Conservation (phyloP, 2,797 vertebrate species). For the Monodelphis domestica region DNA sequence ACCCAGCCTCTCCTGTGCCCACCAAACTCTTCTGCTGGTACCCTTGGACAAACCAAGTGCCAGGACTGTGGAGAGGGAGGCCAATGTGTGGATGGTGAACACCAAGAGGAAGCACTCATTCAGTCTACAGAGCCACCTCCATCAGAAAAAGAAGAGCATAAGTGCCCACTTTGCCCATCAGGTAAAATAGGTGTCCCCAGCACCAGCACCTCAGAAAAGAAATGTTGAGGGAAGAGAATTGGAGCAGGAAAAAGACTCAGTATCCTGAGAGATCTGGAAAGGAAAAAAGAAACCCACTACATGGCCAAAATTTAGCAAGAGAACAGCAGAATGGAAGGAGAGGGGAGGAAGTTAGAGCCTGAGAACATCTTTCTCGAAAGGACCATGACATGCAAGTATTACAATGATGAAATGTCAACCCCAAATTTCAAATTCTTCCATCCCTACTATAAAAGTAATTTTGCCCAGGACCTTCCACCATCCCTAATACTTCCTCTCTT, state of each 20-base stretch:
- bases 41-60: slow-evolving; percentile 83
- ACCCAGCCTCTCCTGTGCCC: slow-evolving; percentile 84
- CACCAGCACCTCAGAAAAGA: not conserved
- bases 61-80: slow-evolving; percentile 82
- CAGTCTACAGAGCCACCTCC: not conserved
- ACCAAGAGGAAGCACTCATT: not conserved
- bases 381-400: not conserved
- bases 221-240: not conserved
- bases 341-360: too few relatives aligned
- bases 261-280: not conserved
- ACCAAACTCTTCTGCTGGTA: slow-evolving; percentile 80
- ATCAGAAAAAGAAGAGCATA: not conserved
- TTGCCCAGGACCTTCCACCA: not conserved
- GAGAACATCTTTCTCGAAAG: not conserved
- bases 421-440: not conserved
- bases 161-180: slow-evolving; percentile 83
- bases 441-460: not conserved
- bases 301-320: not conserved
- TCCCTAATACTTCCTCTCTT: not conserved
- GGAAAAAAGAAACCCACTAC: not conserved
- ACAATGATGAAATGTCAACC: not conserved
- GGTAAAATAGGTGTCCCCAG: slow-evolving; percentile 75
- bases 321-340: too few relatives aligned
- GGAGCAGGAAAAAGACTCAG: not conserved
- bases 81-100: slow-evolving; percentile 69